Percentiles rank a stretch among this genome's conserved stretches.
These are phyloP conservation scores for Erynnis tages DNA, from an alignment of 2,888 invertebrate species.

Conservation along the genomic window DNA sequence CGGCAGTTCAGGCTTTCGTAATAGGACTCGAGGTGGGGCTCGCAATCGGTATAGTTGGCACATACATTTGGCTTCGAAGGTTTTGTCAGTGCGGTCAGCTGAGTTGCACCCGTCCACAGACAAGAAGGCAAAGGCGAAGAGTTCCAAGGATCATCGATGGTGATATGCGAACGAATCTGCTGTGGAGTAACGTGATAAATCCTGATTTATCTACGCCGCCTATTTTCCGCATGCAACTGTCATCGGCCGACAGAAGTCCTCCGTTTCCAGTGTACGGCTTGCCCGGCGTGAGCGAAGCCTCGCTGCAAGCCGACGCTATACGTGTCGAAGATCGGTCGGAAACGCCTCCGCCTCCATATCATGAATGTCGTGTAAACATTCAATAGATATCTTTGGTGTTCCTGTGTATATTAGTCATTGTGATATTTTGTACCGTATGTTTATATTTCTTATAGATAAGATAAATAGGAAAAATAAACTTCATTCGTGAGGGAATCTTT, in stretches of 20 bases:
- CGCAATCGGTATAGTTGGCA: slow-evolving; percentile 64
- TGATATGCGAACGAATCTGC: slow-evolving; percentile 63
- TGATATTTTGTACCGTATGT: slow-evolving; percentile 16
- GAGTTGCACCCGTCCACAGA: slow-evolving; percentile 45
- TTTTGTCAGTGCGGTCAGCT: slow-evolving; percentile 57
- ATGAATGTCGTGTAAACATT: slow-evolving; percentile 61
- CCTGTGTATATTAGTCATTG: slow-evolving; percentile 10
- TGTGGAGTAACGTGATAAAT: slow-evolving; percentile 62
- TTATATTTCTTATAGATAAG: slow-evolving; percentile 13
- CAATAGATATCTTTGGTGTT: slow-evolving; percentile 26
- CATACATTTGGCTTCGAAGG: slow-evolving; percentile 68
- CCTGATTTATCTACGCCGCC: slow-evolving; percentile 71
- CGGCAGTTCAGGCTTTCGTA: slow-evolving; percentile 67
- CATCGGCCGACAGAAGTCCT: slow-evolving; percentile 53
- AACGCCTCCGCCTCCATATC: slow-evolving; percentile 74
- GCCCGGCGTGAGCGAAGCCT: slow-evolving; percentile 47
- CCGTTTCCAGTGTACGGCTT: slow-evolving; percentile 50
- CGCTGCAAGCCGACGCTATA: slow-evolving; percentile 56
- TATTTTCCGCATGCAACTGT: slow-evolving; percentile 53
- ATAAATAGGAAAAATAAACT: slow-evolving; percentile 25
- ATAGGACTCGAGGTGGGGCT: slow-evolving; percentile 70
- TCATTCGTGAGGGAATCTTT: slow-evolving; percentile 2
- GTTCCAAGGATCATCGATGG: slow-evolving; percentile 42
- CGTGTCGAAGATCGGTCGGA: slow-evolving; percentile 55
- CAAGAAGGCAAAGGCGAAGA: slow-evolving; percentile 47